Conservation (phyloP, 2,888 invertebrate genomes). For the Slavum lentiscoides region DNA sequence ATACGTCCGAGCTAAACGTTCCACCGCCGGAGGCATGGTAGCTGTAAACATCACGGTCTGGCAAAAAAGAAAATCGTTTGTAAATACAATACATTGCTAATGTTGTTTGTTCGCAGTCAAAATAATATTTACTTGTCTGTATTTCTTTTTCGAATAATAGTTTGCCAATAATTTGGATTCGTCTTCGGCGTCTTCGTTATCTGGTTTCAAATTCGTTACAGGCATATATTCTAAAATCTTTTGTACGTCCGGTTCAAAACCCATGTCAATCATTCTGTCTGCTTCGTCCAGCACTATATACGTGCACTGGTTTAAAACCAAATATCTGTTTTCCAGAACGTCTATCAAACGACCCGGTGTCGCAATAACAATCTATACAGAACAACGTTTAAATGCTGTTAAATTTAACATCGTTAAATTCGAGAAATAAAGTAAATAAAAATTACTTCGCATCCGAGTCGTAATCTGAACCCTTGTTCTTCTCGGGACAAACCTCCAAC, state of each 20-base stretch:
- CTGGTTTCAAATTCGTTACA: slow-evolving; percentile 96
- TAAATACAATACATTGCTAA: not conserved
- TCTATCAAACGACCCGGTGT: slow-evolving; percentile 99
- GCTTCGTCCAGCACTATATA: slow-evolving; percentile 96
- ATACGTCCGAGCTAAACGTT: slow-evolving; percentile 91
- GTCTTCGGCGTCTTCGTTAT: slow-evolving; percentile 97
- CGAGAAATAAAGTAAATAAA: not conserved
- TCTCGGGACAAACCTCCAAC: slow-evolving; percentile 97
- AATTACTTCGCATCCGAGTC: slow-evolving; percentile 89
- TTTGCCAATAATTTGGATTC: slow-evolving; percentile 86
- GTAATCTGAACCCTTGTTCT: slow-evolving; percentile 94
- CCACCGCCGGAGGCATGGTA: slow-evolving; percentile 98
- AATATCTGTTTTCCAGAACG: slow-evolving; percentile 95
- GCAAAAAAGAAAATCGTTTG: slow-evolving; percentile 55
- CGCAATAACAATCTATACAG: slow-evolving; percentile 87
- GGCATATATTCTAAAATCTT: slow-evolving; percentile 98
- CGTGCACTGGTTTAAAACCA: slow-evolving; percentile 95
- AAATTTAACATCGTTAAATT: not conserved
- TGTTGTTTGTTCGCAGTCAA: not conserved
- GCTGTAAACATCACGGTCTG: slow-evolving; percentile 99
- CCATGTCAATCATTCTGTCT: slow-evolving; percentile 99
- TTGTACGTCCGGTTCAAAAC: slow-evolving; percentile 97
- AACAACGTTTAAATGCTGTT: slow-evolving; percentile 37
- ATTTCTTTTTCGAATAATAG: slow-evolving; percentile 94
- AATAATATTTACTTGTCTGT: slow-evolving; percentile 70